Percentiles rank a stretch among this genome's conserved stretches.
Conservation (phyloP, 2,113 vertebrate genomes). For the Pithys albifrons region DNA sequence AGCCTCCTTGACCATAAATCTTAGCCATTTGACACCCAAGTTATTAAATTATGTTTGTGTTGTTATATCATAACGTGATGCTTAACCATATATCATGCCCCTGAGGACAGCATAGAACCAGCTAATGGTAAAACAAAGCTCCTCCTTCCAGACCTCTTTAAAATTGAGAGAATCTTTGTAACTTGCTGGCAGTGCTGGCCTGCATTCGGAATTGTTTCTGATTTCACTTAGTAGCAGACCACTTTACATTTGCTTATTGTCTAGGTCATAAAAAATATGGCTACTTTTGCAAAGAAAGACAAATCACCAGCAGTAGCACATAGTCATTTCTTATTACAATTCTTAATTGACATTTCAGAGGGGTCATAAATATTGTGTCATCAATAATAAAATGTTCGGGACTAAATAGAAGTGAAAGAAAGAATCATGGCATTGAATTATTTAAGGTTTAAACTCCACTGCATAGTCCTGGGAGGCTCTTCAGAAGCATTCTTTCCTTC, state of each 20-base stretch:
- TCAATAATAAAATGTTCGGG: not conserved
- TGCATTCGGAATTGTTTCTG: not conserved
- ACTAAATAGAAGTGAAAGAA: not conserved
- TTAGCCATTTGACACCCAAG: constrained; percentile 49
- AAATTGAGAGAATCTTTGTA: not conserved
- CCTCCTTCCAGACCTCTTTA: not conserved
- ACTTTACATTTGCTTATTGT: not conserved
- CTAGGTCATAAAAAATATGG: not conserved
- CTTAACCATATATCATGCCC: constrained; percentile 12
- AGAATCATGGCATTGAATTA: not conserved
- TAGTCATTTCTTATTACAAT: not conserved
- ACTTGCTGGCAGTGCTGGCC: not conserved
- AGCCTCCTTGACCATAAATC: constrained; percentile 52
- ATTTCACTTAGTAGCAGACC: not conserved
- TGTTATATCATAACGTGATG: constrained; percentile 19
- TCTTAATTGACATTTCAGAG: constrained; percentile 24
- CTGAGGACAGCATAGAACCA: not conserved
- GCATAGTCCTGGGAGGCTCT: not conserved
- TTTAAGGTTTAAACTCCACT: not conserved
- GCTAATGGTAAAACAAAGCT: not conserved
- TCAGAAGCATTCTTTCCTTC: not conserved
- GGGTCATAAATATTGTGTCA: constrained; percentile 11
- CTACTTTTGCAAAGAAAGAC: not conserved
- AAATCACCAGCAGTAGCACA: not conserved
- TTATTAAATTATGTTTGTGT: constrained; percentile 58